Conservation (phyloP, 2,888 invertebrate genomes). For the Parnassius glacialis region DNA sequence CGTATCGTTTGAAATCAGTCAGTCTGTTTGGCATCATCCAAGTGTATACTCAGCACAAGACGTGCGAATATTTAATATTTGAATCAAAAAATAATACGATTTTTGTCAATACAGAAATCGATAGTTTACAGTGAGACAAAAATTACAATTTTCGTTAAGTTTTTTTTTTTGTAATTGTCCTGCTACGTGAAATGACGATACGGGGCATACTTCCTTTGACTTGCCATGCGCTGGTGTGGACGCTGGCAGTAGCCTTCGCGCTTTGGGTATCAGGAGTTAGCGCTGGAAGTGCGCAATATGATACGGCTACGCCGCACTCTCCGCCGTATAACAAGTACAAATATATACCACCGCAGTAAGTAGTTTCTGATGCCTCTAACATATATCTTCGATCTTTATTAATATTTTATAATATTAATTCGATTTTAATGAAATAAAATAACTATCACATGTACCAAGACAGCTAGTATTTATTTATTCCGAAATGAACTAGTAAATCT, state of each 20-base stretch:
- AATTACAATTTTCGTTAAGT: background rate
- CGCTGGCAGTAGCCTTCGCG: conserved; percentile 50
- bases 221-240: conserved; percentile 59
- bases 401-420: too few relatives aligned
- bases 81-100: conserved; percentile 29
- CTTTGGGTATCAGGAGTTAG: conserved; percentile 62
- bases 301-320: conserved; percentile 68
- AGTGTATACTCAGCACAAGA: conserved; percentile 43
- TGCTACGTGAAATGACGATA: conserved; percentile 46
- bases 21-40: conserved; percentile 53
- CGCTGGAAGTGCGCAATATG: conserved; percentile 55
- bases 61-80: conserved; percentile 24
- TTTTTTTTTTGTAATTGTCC: conserved; percentile 19
- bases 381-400: background rate
- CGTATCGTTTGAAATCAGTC: conserved; percentile 48
- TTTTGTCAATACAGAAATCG: conserved; percentile 17
- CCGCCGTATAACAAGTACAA: conserved; percentile 59
- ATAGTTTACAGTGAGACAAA: conserved; percentile 21
- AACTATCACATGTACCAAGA: too few relatives aligned
- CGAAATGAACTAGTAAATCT: too few relatives aligned
- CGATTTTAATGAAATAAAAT: too few relatives aligned
- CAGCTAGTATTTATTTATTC: too few relatives aligned
- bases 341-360: conserved; percentile 71
- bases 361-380: conserved; percentile 30
- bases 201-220: conserved; percentile 51